Evolutionary conservation across 1,140 invertebrate species (phyloP).

Genomic region (Procambarus clarkii): DNA sequence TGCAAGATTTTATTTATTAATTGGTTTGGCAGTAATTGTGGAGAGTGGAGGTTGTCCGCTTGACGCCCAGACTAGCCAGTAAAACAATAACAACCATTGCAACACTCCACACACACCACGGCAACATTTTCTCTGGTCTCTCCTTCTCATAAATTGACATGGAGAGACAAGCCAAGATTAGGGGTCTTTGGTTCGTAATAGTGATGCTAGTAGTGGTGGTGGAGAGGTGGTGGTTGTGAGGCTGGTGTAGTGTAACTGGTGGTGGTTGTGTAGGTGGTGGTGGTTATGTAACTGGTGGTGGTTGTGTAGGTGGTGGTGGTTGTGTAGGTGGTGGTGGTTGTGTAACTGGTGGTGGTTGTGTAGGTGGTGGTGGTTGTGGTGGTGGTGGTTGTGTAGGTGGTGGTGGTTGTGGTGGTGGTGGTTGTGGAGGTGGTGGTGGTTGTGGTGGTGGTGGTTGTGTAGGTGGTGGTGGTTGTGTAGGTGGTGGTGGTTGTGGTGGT

Average conservation of each 20-base stretch:
- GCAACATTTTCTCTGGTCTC: not conserved
- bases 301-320: not conserved
- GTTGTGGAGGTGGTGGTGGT: not conserved
- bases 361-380: not conserved
- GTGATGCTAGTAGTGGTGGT: not conserved
- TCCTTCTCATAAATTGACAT: not conserved
- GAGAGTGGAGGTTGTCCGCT: too few relatives aligned
- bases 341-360: not conserved
- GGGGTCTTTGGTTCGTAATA: not conserved
- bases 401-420: too few relatives aligned
- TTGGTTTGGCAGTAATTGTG: too few relatives aligned
- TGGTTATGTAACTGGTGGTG: too few relatives aligned
- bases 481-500: too few relatives aligned
- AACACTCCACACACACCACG: not conserved
- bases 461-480: not conserved
- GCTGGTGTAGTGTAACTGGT: not conserved
- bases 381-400: too few relatives aligned
- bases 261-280: not conserved
- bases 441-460: not conserved
- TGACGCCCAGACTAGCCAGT: too few relatives aligned
- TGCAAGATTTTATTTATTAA: too few relatives aligned
- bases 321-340: not conserved
- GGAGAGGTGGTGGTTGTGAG: not conserved
- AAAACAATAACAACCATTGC: not conserved
- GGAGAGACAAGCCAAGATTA: not conserved